Percentiles rank a stretch among this genome's conserved stretches.
Conservation (phyloP, 2,797 vertebrate species). For the Girardinus metallicus region DNA sequence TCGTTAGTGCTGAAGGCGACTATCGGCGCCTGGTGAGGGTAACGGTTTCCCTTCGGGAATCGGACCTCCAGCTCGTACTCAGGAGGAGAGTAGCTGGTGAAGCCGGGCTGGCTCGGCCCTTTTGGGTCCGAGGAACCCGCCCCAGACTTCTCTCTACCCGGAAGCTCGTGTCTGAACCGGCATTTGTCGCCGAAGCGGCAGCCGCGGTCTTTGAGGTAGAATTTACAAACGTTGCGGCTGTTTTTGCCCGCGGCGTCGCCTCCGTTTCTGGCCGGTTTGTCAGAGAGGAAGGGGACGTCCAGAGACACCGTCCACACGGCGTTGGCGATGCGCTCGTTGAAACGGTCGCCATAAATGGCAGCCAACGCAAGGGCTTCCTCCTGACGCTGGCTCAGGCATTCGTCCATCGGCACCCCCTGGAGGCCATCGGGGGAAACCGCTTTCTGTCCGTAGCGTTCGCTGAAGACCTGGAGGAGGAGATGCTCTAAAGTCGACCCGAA, state of each 20-base stretch:
- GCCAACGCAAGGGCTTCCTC: conserved; percentile 91
- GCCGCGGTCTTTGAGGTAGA: conserved; percentile 88
- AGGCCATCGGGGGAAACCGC: conserved; percentile 73
- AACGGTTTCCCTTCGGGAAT: conserved; percentile 90
- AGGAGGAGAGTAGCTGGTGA: conserved; percentile 76
- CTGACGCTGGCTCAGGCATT: conserved; percentile 88
- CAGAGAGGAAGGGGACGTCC: conserved; percentile 81
- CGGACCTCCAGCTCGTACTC: conserved; percentile 93
- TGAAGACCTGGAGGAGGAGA: conserved; percentile 89
- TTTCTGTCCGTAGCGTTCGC: conserved; percentile 84
- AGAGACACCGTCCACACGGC: conserved; percentile 90
- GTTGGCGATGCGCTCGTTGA: conserved; percentile 90
- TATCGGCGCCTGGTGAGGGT: conserved; percentile 92
- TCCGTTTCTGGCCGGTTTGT: conserved; percentile 5
- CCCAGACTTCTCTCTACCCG: conserved; percentile 60
- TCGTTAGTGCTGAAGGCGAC: conserved; percentile 93
- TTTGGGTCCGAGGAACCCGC: conserved; percentile 37
- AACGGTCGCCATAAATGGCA: conserved; percentile 94
- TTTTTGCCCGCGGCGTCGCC: conserved; percentile 6
- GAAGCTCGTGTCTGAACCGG: conserved; percentile 88
- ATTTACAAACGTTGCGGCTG: conserved; percentile 83
- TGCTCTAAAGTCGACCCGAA: conserved; percentile 90
- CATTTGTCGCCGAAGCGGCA: conserved; percentile 92
- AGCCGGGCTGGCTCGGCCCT: conserved; percentile 81
- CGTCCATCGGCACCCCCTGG: conserved; percentile 74